Evolutionary conservation across 2,888 invertebrate genomes (phyloP), one percentile per base, ranked within the genome.

Genomic region (Macaria liturata): DNA sequence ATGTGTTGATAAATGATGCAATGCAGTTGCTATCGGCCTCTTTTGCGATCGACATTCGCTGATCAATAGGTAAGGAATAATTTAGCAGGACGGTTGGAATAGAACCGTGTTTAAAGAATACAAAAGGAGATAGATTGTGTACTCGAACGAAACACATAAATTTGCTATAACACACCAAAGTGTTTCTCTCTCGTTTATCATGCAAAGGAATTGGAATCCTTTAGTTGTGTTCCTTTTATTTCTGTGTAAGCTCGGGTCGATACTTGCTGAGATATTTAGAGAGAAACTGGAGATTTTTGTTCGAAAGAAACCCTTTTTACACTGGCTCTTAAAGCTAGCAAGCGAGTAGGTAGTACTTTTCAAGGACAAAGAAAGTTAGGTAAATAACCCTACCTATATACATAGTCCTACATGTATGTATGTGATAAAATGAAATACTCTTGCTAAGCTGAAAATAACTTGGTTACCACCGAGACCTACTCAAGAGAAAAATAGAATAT

Each of bases 1-100:
- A 68, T 57, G 68, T 70, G 68, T 65, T 69, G 66, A 68, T 70
- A 68, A 69, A 72, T 71, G 58, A 73, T 71, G 66, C 69, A 70
- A 69, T 69, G 67, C 61, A 59, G 59, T 68, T 71, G 65, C 68
- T 50, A 57, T 49, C 50, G 50, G 53, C 49, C 51, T 56, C 46
- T 50, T 54, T 52, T 56, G 42, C 51, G 54, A 54, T 54, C 57
- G 47, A 48, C 45, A 9, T 46, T 44, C 40, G 7, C 20, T 52
- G 64, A 64, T 66, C 66, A 64, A 66, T 64, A 64, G 54, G 4
- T 30, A 9, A 32, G 34, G 62, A 66, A 66, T 66, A 62, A 66
- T 62, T 62, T 59, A 66, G 47, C 32, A 50, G 37, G 34, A 50
- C 50, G 58, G 53, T 49, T 60, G 47, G 57, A 62, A 65, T 55